phyloP scores from a whole-genome alignment of 2,797 vertebrate genomes.

The Premnoplex brunnescens region DNA sequence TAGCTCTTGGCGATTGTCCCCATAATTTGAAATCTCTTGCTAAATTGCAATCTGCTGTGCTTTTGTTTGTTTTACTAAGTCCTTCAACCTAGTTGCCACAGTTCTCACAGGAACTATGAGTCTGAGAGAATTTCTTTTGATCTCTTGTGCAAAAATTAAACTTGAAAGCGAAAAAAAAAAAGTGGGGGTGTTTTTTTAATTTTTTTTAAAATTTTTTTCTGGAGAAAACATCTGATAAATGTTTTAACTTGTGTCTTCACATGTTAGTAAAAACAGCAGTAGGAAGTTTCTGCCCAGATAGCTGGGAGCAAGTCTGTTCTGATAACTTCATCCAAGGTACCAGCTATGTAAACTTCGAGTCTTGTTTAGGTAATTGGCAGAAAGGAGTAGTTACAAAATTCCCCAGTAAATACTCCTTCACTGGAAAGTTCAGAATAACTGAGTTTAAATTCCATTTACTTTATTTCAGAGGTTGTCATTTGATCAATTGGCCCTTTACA shows the following conservation, averaged over 20 bases:
- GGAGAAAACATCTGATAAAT: background rate
- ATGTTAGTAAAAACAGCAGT: background rate
- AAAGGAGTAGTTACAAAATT: background rate
- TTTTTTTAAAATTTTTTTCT: background rate
- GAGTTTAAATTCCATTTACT: background rate
- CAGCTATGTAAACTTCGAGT: background rate
- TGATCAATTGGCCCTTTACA: background rate
- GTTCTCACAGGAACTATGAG: background rate
- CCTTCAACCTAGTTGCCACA: background rate
- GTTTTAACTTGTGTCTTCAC: background rate
- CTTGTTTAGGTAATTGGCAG: background rate
- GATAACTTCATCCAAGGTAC: background rate
- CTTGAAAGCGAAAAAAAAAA: background rate
- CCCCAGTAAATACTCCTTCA: background rate
- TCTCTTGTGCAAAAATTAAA: background rate
- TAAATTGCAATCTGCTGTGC: background rate
- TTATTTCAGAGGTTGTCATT: background rate
- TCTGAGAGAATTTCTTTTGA: background rate
- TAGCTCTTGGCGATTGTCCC: background rate
- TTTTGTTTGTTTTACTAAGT: background rate
- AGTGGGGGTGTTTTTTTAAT: accelerated
- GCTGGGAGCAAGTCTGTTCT: background rate
- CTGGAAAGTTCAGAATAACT: background rate
- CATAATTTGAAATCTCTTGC: background rate
- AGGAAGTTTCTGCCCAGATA: background rate